phyloP scores from a whole-genome alignment of 2,113 vertebrate genomes.

The Glareola pratincola region DNA sequence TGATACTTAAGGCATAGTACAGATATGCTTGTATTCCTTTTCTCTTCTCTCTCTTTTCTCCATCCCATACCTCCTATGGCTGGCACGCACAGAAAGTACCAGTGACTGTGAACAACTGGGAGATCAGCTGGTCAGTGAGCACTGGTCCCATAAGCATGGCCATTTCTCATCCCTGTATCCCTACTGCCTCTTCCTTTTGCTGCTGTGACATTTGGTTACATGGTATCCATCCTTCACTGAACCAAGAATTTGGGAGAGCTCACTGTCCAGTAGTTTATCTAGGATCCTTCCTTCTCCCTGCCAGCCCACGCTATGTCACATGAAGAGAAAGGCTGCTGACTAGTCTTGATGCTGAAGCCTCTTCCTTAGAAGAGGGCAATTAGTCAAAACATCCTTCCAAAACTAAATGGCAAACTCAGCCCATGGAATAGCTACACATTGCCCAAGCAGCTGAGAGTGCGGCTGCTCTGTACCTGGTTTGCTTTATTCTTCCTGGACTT shows the following conservation, averaged over 20 bases:
- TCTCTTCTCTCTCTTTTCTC: neutral
- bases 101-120: neutral
- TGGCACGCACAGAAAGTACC: neutral
- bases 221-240: neutral
- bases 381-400: neutral
- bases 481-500: neutral
- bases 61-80: neutral
- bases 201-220: neutral
- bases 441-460: neutral
- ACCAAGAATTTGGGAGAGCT: neutral
- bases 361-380: neutral
- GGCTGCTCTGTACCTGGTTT: neutral
- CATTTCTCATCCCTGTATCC: neutral
- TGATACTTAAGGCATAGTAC: neutral
- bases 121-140: neutral
- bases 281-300: neutral
- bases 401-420: neutral
- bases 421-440: neutral
- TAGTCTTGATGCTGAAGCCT: neutral
- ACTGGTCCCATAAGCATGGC: neutral
- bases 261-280: neutral
- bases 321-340: neutral
- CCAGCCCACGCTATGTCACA: neutral
- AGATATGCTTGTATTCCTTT: neutral
- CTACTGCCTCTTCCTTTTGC: neutral